Evolutionary conservation across 2,888 invertebrate species (phyloP).

Genomic region (Volucella inflata): DNA sequence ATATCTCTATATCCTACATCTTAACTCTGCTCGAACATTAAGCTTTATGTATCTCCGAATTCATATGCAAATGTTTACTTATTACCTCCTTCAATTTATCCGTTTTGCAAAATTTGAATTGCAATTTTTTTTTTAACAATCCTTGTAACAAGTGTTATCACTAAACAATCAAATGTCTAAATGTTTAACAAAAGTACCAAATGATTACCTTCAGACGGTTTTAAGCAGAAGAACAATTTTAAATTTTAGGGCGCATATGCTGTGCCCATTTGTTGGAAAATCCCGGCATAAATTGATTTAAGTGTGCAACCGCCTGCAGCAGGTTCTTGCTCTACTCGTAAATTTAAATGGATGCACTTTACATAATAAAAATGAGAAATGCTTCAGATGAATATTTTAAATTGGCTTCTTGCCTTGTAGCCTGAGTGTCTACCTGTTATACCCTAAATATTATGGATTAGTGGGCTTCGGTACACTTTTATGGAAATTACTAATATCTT

Average conservation of each 20-base stretch:
- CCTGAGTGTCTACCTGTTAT: constrained; percentile 43
- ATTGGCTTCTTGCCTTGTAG: constrained; percentile 58
- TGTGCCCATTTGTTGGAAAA: constrained; percentile 41
- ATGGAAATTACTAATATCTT: constrained; percentile 44
- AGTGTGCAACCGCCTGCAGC: constrained; percentile 30
- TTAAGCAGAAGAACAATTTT: not conserved
- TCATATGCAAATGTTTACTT: too few species aligned
- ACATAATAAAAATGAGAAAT: constrained; percentile 61
- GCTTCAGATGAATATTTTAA: constrained; percentile 32
- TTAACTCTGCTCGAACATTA: too few species aligned
- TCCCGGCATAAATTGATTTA: constrained; percentile 62
- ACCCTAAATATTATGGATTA: constrained; percentile 45
- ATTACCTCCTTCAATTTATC: too few species aligned
- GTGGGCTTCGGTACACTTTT: constrained; percentile 21
- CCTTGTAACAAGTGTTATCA: too few species aligned
- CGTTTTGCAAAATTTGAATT: too few species aligned
- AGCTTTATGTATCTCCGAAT: too few species aligned
- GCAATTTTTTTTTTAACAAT: too few species aligned
- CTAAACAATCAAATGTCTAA: too few species aligned
- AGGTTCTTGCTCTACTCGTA: constrained; percentile 35
- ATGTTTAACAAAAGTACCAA: too few species aligned
- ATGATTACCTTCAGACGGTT: too few species aligned
- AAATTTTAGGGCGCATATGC: constrained; percentile 52
- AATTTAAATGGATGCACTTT: constrained; percentile 56
- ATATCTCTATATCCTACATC: too few species aligned